Evolutionary conservation across 2,113 vertebrate genomes (phyloP).

Genomic region (Saimiri boliviensis): DNA sequence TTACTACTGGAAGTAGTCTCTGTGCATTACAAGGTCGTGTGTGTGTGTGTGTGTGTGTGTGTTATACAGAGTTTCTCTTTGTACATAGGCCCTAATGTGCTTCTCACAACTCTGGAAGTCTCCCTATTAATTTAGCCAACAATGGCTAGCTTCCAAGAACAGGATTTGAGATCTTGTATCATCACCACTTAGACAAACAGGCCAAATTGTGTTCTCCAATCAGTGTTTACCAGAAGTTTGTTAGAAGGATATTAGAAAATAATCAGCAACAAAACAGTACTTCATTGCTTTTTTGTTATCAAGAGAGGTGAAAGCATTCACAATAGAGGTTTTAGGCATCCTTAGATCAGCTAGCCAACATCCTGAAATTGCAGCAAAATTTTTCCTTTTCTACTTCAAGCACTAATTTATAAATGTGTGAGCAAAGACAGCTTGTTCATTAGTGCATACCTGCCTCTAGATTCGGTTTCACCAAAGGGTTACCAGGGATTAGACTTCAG

Average conservation of each 20-base stretch:
- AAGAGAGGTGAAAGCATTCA: background rate
- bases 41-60: too few relatives aligned
- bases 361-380: background rate
- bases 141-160: background rate
- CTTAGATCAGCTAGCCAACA: background rate
- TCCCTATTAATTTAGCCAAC: background rate
- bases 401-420: background rate
- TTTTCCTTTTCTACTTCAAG: background rate
- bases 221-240: background rate
- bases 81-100: rapidly evolving
- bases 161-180: background rate
- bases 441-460: background rate
- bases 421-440: background rate
- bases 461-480: background rate
- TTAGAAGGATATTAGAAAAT: background rate
- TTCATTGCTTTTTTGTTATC: background rate
- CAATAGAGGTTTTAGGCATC: background rate
- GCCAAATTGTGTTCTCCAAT: background rate
- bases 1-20: background rate
- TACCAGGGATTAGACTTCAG: background rate
- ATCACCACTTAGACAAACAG: background rate
- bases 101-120: background rate
- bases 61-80: background rate
- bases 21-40: background rate
- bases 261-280: background rate